Conservation (phyloP, 2,113 vertebrate genomes). For the Dipodomys ordii region DNA sequence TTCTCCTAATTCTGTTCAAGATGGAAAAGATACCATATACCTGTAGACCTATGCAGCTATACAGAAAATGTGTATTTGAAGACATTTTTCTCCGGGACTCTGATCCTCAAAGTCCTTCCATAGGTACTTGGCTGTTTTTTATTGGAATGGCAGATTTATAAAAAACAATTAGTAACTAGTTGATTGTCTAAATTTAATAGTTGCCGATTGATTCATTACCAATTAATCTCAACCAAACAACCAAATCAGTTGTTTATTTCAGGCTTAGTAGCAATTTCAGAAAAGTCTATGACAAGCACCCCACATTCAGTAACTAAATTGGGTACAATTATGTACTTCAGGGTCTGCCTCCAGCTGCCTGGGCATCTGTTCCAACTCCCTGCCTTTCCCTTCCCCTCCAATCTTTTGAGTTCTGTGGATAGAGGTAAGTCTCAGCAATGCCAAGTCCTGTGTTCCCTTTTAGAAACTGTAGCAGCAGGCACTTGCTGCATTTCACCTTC, state of each 20-base stretch:
- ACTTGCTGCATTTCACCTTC: slow-evolving; percentile 67
- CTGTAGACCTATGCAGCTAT: not conserved
- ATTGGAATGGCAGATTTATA: slow-evolving; percentile 36
- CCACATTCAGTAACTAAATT: slow-evolving; percentile 59
- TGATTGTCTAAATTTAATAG: slow-evolving; percentile 43
- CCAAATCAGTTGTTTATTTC: slow-evolving; percentile 66
- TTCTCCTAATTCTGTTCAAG: not conserved
- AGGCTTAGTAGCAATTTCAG: slow-evolving; percentile 56
- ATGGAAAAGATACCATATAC: not conserved
- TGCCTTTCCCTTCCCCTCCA: slow-evolving; percentile 45
- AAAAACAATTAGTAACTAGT: slow-evolving; percentile 49
- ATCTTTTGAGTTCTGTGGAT: slow-evolving; percentile 30
- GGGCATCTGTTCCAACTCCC: slow-evolving; percentile 73
- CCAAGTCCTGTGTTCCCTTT: slow-evolving; percentile 66
- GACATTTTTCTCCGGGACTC: not conserved
- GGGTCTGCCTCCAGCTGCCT: slow-evolving; percentile 72
- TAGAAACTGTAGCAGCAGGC: slow-evolving; percentile 70
- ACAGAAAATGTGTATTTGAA: slow-evolving; percentile 26
- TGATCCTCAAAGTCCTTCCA: not conserved
- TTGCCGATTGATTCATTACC: slow-evolving; percentile 62
- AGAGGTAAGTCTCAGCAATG: slow-evolving; percentile 59
- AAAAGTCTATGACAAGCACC: slow-evolving; percentile 9
- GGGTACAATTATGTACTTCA: slow-evolving; percentile 58
- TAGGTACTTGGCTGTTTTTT: slow-evolving; percentile 6
- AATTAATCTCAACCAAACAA: slow-evolving; percentile 67